Percentiles rank a stretch among this genome's conserved stretches.
Evolutionary conservation across 2,113 vertebrate genomes (phyloP).

Genomic region (Erythrocercus mccallii): DNA sequence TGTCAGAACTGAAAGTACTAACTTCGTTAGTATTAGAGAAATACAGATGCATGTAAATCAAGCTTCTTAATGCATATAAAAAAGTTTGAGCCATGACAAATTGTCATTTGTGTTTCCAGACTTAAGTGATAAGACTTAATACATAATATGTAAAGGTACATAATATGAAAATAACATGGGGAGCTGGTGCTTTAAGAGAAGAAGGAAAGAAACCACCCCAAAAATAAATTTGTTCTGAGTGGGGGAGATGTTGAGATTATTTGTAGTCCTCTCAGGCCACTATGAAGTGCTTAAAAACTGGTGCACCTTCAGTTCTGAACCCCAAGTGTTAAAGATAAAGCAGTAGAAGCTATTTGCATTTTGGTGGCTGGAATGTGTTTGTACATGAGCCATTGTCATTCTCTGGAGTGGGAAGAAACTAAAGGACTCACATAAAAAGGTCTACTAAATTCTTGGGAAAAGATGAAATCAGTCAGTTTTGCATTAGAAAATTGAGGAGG

Average conservation of each 20-base stretch:
- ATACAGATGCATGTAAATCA: background rate
- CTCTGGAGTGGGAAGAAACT: background rate
- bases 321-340: background rate
- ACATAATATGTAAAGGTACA: background rate
- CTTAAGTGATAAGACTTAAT: background rate
- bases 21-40: background rate
- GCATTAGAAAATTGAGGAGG: background rate
- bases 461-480: background rate
- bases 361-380: background rate
- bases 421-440: background rate
- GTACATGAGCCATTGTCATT: background rate
- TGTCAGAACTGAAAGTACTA: background rate
- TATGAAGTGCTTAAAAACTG: background rate
- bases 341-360: background rate
- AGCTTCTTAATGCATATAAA: background rate
- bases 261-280: background rate
- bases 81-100: background rate
- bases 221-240: background rate
- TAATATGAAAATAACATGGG: background rate
- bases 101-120: background rate
- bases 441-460: background rate
- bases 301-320: background rate
- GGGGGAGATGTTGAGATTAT: background rate
- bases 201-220: rapidly evolving
- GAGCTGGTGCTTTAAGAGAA: background rate